Conservation (phyloP, 2,113 vertebrate genomes). For the Speoplatyrhinus poulsoni region DNA sequence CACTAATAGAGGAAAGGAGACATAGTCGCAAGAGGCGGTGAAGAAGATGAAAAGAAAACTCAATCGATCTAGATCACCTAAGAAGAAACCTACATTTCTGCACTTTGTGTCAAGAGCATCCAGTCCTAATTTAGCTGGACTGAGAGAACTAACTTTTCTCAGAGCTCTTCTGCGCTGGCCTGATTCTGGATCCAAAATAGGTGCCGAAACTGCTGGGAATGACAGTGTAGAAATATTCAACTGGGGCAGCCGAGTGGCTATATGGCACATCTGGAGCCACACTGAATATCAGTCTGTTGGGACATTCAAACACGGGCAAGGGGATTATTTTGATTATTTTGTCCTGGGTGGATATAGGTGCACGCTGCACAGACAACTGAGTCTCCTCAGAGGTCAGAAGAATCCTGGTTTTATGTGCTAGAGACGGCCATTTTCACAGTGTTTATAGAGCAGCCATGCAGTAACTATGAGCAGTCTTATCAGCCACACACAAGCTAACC, state of each 20-base stretch:
- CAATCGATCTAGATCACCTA: background rate
- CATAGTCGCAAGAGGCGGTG: background rate
- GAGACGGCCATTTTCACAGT: no score
- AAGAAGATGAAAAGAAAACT: background rate
- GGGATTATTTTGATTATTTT: no score
- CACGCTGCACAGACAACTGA: no score
- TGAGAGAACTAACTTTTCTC: constrained; percentile 24
- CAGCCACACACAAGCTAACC: constrained; percentile 23
- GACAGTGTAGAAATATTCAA: constrained; percentile 55
- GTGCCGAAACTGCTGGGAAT: constrained; percentile 57
- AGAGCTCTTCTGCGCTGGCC: constrained; percentile 54
- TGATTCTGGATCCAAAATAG: constrained; percentile 67
- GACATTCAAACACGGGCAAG: background rate
- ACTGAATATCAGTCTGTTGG: constrained; percentile 5
- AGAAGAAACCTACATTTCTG: background rate
- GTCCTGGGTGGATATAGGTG: background rate
- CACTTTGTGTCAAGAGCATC: background rate
- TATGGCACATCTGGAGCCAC: constrained; percentile 4
- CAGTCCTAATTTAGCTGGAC: background rate
- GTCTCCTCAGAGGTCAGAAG: no score
- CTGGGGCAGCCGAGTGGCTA: constrained; percentile 46
- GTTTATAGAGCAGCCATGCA: no score
- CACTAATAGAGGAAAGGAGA: background rate
- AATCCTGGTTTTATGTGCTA: no score
- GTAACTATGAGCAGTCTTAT: background rate